phyloP scores from a whole-genome alignment of 2,113 vertebrate genomes.

The Arvicanthis niloticus region DNA sequence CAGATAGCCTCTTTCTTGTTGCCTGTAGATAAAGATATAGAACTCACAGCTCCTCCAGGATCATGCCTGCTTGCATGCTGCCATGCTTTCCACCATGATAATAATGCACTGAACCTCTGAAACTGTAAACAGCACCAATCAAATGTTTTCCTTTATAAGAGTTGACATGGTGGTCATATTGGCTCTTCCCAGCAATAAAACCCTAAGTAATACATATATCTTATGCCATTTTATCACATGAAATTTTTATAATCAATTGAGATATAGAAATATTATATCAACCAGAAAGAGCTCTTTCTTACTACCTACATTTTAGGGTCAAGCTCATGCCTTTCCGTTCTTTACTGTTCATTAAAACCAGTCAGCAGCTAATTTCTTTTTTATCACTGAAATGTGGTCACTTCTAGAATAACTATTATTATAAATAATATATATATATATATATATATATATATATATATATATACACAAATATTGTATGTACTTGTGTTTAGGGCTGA shows the following conservation, averaged over 20 bases:
- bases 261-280: neutral
- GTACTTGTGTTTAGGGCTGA: neutral
- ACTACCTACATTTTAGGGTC: neutral
- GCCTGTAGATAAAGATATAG: neutral
- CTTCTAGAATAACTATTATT: neutral
- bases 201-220: neutral
- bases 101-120: neutral
- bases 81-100: neutral
- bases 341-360: neutral
- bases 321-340: neutral
- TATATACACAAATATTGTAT: neutral
- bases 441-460: neutral
- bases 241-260: neutral
- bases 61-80: neutral
- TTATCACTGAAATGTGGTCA: neutral
- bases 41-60: neutral
- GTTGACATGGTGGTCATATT: neutral
- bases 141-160: neutral
- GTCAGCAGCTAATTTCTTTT: neutral
- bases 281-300: neutral
- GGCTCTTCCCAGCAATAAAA: neutral
- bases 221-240: neutral
- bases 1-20: neutral
- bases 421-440: neutral
- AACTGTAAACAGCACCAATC: neutral